Conservation (phyloP, 2,888 invertebrate genomes). For the Epistrophe grossulariae region DNA sequence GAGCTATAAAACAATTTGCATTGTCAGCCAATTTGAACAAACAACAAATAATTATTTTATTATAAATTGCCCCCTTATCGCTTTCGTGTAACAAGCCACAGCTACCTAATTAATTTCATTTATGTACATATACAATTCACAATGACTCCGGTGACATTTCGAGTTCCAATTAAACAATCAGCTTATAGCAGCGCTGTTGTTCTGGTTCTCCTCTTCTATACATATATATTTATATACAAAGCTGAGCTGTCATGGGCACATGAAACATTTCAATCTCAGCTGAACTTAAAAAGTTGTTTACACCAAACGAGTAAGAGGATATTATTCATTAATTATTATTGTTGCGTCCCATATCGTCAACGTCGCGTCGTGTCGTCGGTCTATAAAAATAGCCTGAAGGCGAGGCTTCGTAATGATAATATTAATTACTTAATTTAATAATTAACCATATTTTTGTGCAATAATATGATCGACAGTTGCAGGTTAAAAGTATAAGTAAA, state of each 20-base stretch:
- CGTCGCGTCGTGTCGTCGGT: background rate
- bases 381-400: constrained; percentile 66
- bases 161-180: constrained; percentile 67
- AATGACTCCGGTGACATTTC: constrained; percentile 71
- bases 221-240: background rate
- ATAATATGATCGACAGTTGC: constrained; percentile 50
- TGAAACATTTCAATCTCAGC: constrained; percentile 53
- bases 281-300: constrained; percentile 52
- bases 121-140: constrained; percentile 45
- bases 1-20: constrained; percentile 72
- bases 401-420: constrained; percentile 61
- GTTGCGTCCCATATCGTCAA: background rate
- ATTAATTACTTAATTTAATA: constrained; percentile 72
- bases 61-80: constrained; percentile 61
- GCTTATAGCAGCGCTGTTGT: background rate
- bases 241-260: constrained; percentile 36
- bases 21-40: constrained; percentile 72
- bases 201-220: background rate
- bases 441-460: constrained; percentile 35
- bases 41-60: constrained; percentile 71
- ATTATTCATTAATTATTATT: constrained; percentile 1
- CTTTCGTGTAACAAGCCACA: constrained; percentile 49
- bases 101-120: constrained; percentile 75
- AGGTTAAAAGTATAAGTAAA: constrained; percentile 34
- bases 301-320: constrained; percentile 1